These are phyloP conservation scores for Panopea generosa DNA, from an alignment of 2,888 invertebrate species.

Conservation along the genomic window DNA sequence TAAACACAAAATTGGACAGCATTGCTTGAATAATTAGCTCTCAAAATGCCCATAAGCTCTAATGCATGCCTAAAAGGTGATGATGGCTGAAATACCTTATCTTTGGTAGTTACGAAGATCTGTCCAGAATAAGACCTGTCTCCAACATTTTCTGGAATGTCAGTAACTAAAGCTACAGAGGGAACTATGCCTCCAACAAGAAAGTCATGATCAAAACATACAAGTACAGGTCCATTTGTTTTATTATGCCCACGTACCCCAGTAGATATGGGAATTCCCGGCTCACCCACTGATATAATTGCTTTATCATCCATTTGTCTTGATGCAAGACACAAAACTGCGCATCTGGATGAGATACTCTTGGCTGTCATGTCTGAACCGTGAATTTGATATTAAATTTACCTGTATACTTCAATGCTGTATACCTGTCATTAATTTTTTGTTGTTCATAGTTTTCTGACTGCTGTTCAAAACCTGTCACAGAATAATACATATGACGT, in stretches of 20 bases:
- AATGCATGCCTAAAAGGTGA: constrained; percentile 39
- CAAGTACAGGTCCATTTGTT: background rate
- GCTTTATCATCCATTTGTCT: constrained; percentile 28
- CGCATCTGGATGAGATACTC: constrained; percentile 17
- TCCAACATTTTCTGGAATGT: constrained; percentile 37
- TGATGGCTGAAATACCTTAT: constrained; percentile 53
- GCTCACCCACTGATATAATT: constrained; percentile 20
- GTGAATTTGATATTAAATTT: constrained; percentile 23
- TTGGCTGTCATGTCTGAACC: constrained; percentile 24
- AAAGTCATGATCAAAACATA: constrained; percentile 33
- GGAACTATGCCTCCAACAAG: constrained; percentile 28
- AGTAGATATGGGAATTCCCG: constrained; percentile 6
- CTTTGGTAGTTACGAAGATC: constrained; percentile 59
- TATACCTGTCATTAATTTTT: background rate
- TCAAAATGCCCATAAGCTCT: constrained; percentile 43
- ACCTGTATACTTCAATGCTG: constrained; percentile 27
- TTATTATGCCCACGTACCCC: constrained; percentile 16
- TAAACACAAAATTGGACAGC: constrained; percentile 35
- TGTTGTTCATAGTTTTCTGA: constrained; percentile 36
- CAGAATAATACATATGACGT: constrained; percentile 7
- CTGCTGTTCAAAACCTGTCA: constrained; percentile 7
- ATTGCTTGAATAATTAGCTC: no score
- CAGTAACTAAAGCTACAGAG: constrained; percentile 19
- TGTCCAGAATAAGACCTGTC: constrained; percentile 55
- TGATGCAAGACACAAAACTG: constrained; percentile 22